Evolutionary conservation across 2,113 vertebrate genomes (phyloP).

Genomic region (Callithrix jacchus): DNA sequence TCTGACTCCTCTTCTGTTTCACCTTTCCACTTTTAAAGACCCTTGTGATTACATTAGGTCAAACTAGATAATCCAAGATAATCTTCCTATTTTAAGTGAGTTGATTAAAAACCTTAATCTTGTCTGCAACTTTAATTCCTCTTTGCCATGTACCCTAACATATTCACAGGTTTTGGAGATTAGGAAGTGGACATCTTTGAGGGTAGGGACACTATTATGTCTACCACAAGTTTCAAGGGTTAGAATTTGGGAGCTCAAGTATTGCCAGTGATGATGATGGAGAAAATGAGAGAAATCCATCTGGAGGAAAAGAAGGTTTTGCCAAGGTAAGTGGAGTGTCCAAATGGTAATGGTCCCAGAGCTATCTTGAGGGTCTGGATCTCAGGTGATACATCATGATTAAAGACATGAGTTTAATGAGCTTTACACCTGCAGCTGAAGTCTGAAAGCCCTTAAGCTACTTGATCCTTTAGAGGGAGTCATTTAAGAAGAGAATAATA

Average conservation of each 20-base stretch:
- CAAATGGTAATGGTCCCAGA: not conserved
- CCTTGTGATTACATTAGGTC: not conserved
- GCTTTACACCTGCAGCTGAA: not conserved
- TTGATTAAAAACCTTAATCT: not conserved
- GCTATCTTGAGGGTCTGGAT: slow-evolving; percentile 3
- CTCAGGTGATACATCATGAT: not conserved
- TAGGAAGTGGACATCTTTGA: not conserved
- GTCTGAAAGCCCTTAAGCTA: slow-evolving; percentile 2
- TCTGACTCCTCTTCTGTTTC: not conserved
- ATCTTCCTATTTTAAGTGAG: not conserved
- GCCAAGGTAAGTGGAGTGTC: not conserved
- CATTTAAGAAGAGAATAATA: slow-evolving; percentile 3
- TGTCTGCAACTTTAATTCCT: slow-evolving; percentile 13
- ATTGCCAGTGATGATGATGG: not conserved
- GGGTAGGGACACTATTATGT: not conserved
- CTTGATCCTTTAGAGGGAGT: not conserved
- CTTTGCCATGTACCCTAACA: slow-evolving; percentile 18
- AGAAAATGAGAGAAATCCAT: not conserved
- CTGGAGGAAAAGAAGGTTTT: slow-evolving; percentile 13
- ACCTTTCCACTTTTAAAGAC: not conserved
- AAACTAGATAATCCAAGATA: not conserved
- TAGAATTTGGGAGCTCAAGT: not conserved
- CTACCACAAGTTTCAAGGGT: not conserved
- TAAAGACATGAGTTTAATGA: not conserved
- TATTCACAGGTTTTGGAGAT: not conserved